Evolutionary conservation across 2,113 vertebrate species (phyloP).

Genomic region (Leptosomus discolor): DNA sequence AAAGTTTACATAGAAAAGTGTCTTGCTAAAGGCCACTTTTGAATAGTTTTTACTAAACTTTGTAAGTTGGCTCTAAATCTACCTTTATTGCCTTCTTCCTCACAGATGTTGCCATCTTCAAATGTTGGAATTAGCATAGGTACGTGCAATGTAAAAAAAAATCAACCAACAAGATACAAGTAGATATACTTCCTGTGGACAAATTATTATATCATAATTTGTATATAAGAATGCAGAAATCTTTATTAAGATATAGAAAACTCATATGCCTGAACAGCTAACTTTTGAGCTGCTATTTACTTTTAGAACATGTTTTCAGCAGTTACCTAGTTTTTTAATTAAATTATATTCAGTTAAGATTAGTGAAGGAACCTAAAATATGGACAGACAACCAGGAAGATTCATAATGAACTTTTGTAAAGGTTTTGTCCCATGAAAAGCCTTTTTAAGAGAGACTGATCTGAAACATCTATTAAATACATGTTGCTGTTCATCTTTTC

Average conservation of each 20-base stretch:
- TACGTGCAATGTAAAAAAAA: neutral
- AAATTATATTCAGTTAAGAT: neutral
- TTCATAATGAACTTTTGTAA: neutral
- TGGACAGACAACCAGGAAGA: neutral
- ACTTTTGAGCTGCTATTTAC: neutral
- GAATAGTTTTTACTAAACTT: neutral
- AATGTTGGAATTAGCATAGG: neutral
- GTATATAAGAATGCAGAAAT: neutral
- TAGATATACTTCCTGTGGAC: neutral
- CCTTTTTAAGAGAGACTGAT: neutral
- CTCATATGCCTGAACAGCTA: neutral
- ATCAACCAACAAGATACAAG: neutral
- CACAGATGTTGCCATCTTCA: neutral
- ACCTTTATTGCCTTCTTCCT: neutral
- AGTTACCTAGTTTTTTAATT: neutral
- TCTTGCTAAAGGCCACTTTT: neutral
- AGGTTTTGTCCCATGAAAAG: neutral
- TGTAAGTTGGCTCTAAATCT: neutral
- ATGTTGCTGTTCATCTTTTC: neutral
- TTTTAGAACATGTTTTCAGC: neutral
- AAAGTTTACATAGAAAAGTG: neutral
- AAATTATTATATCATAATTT: conserved; percentile 8
- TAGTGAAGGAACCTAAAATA: neutral
- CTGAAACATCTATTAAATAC: neutral
- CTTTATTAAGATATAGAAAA: conserved; percentile 25